Percentiles rank a stretch among this genome's conserved stretches.
These are phyloP conservation scores for Trinorchestia longiramus DNA, from an alignment of 1,140 invertebrate genomes.

Conservation along the genomic window DNA sequence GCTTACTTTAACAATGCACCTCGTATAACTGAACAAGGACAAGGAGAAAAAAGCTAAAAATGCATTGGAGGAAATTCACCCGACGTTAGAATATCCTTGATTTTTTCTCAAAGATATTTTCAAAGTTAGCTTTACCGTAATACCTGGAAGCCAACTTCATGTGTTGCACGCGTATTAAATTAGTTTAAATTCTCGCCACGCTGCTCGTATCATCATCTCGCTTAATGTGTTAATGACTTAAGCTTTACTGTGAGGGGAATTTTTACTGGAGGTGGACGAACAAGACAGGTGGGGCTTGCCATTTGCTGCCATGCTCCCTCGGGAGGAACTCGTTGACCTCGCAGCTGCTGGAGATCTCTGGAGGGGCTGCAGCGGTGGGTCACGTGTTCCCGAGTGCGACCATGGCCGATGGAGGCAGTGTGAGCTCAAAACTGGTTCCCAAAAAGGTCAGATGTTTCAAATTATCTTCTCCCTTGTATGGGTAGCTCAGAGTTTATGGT, in stretches of 20 bases:
- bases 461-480: background rate
- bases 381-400: background rate
- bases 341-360: background rate
- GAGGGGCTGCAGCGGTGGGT: background rate
- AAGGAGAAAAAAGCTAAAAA: too few species aligned
- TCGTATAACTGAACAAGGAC: too few species aligned
- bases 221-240: background rate
- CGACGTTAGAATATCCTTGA: too few species aligned
- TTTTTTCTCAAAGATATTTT: background rate
- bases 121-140: background rate
- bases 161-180: background rate
- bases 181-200: background rate
- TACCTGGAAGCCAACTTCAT: background rate
- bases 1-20: too few species aligned
- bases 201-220: background rate
- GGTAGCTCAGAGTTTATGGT: background rate
- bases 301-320: background rate
- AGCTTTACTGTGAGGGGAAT: background rate
- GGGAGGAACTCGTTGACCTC: slow-evolving; percentile 31
- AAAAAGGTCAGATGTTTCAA: slow-evolving; percentile 11
- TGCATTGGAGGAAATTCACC: too few species aligned
- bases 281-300: slow-evolving; percentile 21
- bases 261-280: background rate
- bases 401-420: background rate
- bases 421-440: background rate